Percentiles rank a stretch among this genome's conserved stretches.
phyloP scores from a whole-genome alignment of 2,888 invertebrate species.

The Troides aeacus region DNA sequence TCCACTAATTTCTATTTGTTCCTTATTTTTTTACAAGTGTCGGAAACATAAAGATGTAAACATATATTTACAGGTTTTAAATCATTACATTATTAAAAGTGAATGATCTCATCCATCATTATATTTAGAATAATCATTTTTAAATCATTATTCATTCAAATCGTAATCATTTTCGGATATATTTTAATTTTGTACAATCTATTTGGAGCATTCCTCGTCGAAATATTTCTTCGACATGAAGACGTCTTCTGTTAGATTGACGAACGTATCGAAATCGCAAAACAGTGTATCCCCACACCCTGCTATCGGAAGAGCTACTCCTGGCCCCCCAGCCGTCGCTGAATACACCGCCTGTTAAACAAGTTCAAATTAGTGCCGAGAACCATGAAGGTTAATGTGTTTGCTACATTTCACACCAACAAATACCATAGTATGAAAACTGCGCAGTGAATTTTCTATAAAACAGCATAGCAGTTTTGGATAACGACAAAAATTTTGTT shows the following conservation, averaged over 20 bases:
- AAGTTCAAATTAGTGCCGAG: conserved; percentile 11
- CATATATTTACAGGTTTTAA: no score
- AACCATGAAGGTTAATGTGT: neutral
- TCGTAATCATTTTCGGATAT: neutral
- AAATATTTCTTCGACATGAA: conserved; percentile 49
- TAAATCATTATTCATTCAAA: no score
- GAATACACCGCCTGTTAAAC: conserved; percentile 70
- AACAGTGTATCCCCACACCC: conserved; percentile 64
- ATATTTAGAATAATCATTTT: neutral
- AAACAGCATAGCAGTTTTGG: no score
- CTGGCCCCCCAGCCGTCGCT: conserved; percentile 59
- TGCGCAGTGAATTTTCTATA: neutral
- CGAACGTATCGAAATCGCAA: conserved; percentile 75
- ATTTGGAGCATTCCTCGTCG: conserved; percentile 13
- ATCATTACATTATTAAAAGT: neutral
- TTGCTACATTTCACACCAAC: neutral
- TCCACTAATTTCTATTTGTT: neutral
- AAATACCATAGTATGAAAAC: neutral
- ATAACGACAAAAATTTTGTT: no score
- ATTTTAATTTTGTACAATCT: neutral
- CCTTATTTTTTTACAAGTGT: neutral
- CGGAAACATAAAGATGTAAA: neutral
- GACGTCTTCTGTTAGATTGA: conserved; percentile 55
- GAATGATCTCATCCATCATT: neutral
- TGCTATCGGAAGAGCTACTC: conserved; percentile 57